phyloP scores from a whole-genome alignment of 2,888 invertebrate genomes.

The Cerastis rubricosa region DNA sequence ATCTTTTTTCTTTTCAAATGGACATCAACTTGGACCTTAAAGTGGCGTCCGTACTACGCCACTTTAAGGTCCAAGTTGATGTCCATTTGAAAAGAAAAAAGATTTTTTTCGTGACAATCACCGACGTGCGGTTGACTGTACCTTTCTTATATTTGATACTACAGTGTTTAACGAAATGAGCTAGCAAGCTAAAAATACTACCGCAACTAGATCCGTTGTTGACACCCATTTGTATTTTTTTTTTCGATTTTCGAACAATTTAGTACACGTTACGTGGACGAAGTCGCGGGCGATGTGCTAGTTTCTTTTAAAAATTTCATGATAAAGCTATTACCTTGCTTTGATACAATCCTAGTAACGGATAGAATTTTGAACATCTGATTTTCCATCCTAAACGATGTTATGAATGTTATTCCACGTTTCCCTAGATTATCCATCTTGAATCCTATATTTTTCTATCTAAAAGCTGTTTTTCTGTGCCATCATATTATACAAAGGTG shows the following conservation, averaged over 20 bases:
- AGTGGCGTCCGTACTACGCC: background rate
- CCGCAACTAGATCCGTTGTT: background rate
- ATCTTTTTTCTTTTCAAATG: background rate
- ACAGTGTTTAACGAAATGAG: no score
- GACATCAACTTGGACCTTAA: no score
- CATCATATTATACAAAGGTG: conserved; percentile 28
- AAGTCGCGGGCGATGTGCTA: no score
- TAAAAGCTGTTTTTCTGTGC: conserved; percentile 2
- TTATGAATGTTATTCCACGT: conserved; percentile 6
- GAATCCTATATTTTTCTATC: conserved; percentile 7
- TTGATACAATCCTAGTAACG: background rate
- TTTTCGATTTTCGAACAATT: background rate
- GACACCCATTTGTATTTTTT: background rate
- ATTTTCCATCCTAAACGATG: background rate
- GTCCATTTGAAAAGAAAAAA: no score
- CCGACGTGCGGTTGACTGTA: no score
- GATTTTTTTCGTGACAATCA: no score
- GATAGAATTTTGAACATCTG: background rate
- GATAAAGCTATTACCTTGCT: background rate
- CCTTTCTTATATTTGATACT: no score
- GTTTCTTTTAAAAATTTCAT: background rate
- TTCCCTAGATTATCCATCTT: conserved; percentile 4
- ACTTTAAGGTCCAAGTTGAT: background rate
- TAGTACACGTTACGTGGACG: no score
- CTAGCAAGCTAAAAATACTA: background rate